Conservation (phyloP, 2,797 vertebrate species). For the Argyrosomus regius region DNA sequence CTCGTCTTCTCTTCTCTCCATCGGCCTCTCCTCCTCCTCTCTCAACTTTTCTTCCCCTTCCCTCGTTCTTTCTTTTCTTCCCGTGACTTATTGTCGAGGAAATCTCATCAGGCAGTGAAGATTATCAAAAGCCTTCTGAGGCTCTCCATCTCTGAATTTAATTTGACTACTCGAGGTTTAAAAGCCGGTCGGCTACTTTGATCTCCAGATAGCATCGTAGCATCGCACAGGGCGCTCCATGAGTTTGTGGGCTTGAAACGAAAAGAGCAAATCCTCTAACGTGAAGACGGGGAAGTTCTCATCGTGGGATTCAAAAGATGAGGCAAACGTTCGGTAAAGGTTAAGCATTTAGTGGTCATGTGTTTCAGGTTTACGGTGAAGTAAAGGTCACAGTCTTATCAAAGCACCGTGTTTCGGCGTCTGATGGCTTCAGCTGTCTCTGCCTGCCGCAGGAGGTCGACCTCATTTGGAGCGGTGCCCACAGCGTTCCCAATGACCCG, state of each 20-base stretch:
- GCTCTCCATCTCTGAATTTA: conserved; percentile 45
- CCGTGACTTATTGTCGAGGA: background rate
- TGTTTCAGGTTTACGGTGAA: background rate
- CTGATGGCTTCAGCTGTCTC: background rate
- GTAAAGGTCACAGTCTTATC: background rate
- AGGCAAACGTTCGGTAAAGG: background rate
- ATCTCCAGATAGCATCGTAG: conserved; percentile 40
- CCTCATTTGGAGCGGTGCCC: background rate
- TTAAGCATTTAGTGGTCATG: background rate
- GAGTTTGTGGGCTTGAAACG: no score
- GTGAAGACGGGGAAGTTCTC: background rate
- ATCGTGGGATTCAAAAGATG: background rate
- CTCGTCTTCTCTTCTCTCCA: background rate
- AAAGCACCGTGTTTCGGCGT: background rate
- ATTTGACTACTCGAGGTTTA: conserved; percentile 51
- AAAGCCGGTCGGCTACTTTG: conserved; percentile 48
- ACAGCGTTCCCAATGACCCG: conserved; percentile 2
- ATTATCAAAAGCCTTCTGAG: conserved; percentile 40
- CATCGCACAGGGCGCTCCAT: background rate
- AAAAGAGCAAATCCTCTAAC: background rate
- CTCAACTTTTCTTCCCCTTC: background rate
- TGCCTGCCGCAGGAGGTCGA: background rate
- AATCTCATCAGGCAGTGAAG: conserved; percentile 48
- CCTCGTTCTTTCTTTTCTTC: background rate
- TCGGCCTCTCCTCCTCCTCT: background rate